Base-by-base conservation (phyloP, 2,113 vertebrate species). In the Campylorhamphus procurvoides region DNA sequence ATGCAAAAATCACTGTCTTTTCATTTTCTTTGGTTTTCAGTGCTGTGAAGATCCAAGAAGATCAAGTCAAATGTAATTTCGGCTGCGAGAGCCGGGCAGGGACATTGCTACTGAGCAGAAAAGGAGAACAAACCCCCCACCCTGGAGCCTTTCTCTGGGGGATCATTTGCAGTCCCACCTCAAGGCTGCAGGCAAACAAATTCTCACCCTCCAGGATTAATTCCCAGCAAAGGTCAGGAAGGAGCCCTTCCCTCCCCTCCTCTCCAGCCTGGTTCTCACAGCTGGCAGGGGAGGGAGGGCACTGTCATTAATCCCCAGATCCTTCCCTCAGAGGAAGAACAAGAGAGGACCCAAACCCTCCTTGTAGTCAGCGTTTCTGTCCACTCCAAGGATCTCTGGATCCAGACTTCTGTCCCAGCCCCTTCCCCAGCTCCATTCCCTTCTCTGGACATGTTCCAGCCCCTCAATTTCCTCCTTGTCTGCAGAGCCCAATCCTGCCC, bases 1-100 rank as follows among this genome's bases (percentile, higher is more conserved):
- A 95, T 94, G 92, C 75, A 94, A 94, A 95, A 94, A 85, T 90
- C 87, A 42, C 84, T 53, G 46, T 83, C 89, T 84, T 94, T 93
- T 91, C 56, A 94, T 93, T 97, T 97, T 88, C 92, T 91, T 96
- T 83, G 71, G 80, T 82, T 89, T 83, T 86, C 80, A 40, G 28
- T 9, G 23, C 84, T 68, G 76, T 5, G 3, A 78, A 92, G 84
- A 90, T 89, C 46, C 84, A 88, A 91, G 87, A 58, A 50, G 74
- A 56, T 86, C 42, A 31, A 94, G 71, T 75, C 71, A 92, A 86
- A 91, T 52, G 66, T 23, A 91, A 93, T 95, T 93, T 81, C 46
- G 37, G 15, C 44, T 62, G 50, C 33, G 37, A 78, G 64, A 90
- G 42, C 52, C 35, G 47, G 84, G 84, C 87, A 83, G 72, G 37